Evolutionary conservation across 2,888 invertebrate genomes (phyloP), one percentile per base, ranked within the genome.

Genomic region (Drosophila kanekoi): DNA sequence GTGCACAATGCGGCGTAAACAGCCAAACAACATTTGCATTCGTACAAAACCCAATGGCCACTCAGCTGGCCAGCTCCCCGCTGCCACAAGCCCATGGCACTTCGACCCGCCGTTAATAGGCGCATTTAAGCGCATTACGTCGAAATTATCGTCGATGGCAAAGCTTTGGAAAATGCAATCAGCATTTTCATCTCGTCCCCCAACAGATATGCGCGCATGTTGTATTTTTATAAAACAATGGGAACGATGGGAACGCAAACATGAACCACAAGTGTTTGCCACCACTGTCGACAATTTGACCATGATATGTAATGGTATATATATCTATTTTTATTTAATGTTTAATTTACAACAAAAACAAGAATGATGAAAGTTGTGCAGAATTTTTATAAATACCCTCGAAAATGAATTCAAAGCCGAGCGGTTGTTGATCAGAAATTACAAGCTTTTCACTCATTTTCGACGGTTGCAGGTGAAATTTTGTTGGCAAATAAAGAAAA

Each of bases 1-100:
- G 61, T 72, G 74, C 58, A 77, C 74, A 72, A 72, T 77, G 78
- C 77, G 65, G 72, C 78, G 58, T 72, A 72, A 77, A 58, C 65
- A 53, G 72, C 28, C 37, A 64, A 63, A 66, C 45, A 72, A 52
- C 73, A 77, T 71, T 69, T 69, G 58, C 54, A 58, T 49, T 54
- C 47, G 54, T 13, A 40, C n/a, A 16, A 35, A 45, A 45, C 28
- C 33, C 14, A 32, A 5, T 10, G 38, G 45, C 28, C 35, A 1
- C n/a, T n/a, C 13, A 3, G 35, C 28, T 16, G 28, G 35, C 11
- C 3, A 10, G 4, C 23, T 33, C 11, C 18, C 14, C 16, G 9
- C 18, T 14, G 3, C 16, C 8, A 28, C 28, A 8, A 8, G 28
- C 16, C 20, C 4, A 2, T 16, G 8, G n/a, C 49, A 37, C 16